phyloP scores from a whole-genome alignment of 2,113 vertebrate species.

The Eublepharis macularius region DNA sequence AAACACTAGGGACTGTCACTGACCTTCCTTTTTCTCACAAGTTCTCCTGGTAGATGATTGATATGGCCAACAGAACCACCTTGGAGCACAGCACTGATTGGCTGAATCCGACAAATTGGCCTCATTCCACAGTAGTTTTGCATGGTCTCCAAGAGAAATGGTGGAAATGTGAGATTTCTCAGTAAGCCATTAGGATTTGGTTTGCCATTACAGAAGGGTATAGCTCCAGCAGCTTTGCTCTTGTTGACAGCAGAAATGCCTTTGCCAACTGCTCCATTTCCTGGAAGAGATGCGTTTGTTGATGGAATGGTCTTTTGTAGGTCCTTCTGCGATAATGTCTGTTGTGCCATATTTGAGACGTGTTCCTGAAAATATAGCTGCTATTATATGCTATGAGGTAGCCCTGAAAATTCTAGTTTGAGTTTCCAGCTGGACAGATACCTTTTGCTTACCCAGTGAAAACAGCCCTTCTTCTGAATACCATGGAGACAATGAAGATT shows the following conservation, averaged over 20 bases:
- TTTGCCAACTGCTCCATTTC: neutral
- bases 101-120: constrained; percentile 64
- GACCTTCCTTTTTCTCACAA: constrained; percentile 77
- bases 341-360: neutral
- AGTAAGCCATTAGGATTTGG: constrained; percentile 41
- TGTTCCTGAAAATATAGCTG: neutral
- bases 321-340: neutral
- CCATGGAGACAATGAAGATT: constrained; percentile 13
- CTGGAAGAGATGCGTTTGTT: neutral
- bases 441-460: neutral
- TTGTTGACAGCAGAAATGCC: neutral
- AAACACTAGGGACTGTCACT: neutral
- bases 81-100: constrained; percentile 65
- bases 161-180: neutral
- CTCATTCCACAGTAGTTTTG: constrained; percentile 35
- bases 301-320: neutral
- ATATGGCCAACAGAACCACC: constrained; percentile 68
- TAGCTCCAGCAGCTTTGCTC: neutral
- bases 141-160: constrained; percentile 17
- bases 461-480: neutral
- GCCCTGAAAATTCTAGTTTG: neutral
- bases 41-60: constrained; percentile 78
- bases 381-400: neutral
- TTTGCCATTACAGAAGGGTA: neutral
- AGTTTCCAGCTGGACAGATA: neutral